Conservation (phyloP, 1,140 invertebrate species). For the Aphaenogaster rudis region DNA sequence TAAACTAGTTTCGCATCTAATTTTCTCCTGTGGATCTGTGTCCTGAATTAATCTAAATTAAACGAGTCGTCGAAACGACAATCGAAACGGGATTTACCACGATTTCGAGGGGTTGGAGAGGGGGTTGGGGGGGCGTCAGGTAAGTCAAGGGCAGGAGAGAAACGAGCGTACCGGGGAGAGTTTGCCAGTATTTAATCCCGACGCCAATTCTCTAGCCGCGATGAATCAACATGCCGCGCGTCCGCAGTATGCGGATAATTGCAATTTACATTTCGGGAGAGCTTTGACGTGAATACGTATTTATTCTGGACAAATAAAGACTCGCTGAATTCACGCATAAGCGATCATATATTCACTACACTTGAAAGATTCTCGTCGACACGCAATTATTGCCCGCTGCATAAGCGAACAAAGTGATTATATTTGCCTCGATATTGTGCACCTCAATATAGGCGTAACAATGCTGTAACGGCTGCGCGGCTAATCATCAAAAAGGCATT, state of each 20-base stretch:
- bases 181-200: constrained; percentile 6
- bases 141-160: constrained; percentile 8
- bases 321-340: constrained; percentile 23
- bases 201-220: constrained; percentile 10
- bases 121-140: background rate
- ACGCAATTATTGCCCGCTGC: constrained; percentile 18
- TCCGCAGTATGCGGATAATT: constrained; percentile 22
- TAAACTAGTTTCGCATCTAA: constrained; percentile 64
- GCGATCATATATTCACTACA: constrained; percentile 8
- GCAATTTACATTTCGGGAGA: constrained; percentile 34
- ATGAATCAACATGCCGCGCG: constrained; percentile 19
- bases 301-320: constrained; percentile 68
- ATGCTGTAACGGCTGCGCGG: background rate
- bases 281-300: constrained; percentile 60
- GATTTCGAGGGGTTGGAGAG: background rate
- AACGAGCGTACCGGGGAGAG: background rate
- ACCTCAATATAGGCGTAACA: background rate
- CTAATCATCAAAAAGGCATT: constrained; percentile 41
- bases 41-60: constrained; percentile 82
- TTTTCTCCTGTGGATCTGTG: constrained; percentile 48
- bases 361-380: constrained; percentile 30
- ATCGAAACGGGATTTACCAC: background rate
- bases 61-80: constrained; percentile 57
- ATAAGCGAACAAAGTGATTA: constrained; percentile 39
- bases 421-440: constrained; percentile 29